phyloP scores from a whole-genome alignment of 1,140 invertebrate genomes.

The Oncopodura yosiiana region DNA sequence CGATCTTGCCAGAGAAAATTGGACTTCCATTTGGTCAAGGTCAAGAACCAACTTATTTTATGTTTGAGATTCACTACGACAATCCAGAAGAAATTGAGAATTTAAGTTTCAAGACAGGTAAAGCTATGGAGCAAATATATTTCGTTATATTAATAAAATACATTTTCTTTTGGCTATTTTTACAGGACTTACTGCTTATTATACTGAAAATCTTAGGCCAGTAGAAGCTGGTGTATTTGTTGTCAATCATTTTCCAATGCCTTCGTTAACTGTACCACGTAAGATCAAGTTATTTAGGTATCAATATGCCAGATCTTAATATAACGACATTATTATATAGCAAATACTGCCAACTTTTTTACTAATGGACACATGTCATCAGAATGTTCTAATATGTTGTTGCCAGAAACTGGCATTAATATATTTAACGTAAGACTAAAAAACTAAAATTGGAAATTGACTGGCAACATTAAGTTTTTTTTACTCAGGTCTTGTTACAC shows the following conservation, averaged over 20 bases:
- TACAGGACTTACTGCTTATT: too few relatives aligned
- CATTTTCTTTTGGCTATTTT: not conserved
- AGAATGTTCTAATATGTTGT: slow-evolving; percentile 53
- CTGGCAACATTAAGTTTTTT: too few relatives aligned
- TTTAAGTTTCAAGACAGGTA: not conserved
- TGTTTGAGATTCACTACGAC: slow-evolving; percentile 81
- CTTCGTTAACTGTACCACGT: not conserved
- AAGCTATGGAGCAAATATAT: not conserved
- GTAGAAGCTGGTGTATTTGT: not conserved
- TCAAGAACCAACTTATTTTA: slow-evolving; percentile 54
- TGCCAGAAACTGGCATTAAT: slow-evolving; percentile 54
- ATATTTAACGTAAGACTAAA: slow-evolving; percentile 64
- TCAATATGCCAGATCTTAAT: too few relatives aligned
- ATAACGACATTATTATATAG: too few relatives aligned
- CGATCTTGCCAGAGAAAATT: slow-evolving; percentile 69
- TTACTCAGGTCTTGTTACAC: not conserved
- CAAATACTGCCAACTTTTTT: not conserved
- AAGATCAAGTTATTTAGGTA: too few relatives aligned
- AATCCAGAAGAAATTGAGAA: slow-evolving; percentile 45
- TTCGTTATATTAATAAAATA: not conserved
- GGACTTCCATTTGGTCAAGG: slow-evolving; percentile 65
- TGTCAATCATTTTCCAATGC: not conserved
- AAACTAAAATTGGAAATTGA: too few relatives aligned
- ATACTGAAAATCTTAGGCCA: too few relatives aligned
- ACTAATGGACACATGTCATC: slow-evolving; percentile 56